Evolutionary conservation across 2,797 vertebrate species (phyloP).

Genomic region (Alcedo atthis): DNA sequence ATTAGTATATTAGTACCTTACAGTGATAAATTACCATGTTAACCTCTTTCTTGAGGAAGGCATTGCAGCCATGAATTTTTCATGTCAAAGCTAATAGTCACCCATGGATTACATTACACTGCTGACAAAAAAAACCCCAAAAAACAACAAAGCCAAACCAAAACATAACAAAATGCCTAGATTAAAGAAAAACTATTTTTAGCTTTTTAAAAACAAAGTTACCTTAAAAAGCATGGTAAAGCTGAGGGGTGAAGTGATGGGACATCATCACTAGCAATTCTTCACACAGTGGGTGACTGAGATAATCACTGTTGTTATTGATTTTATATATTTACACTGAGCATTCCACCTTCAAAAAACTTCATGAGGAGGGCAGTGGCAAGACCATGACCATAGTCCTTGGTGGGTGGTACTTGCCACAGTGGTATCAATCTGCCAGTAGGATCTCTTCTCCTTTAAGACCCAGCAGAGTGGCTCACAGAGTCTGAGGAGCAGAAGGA

Average conservation of each 20-base stretch:
- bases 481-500: background rate
- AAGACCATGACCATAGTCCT: background rate
- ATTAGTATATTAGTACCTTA: background rate
- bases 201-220: background rate
- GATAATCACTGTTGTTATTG: background rate
- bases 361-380: background rate
- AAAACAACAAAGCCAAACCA: too few relatives aligned
- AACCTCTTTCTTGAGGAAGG: background rate
- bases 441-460: background rate
- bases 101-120: background rate
- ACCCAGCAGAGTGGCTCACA: background rate
- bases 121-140: background rate
- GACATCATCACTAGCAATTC: background rate
- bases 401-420: background rate
- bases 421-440: background rate
- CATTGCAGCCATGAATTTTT: conserved; percentile 4
- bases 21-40: background rate
- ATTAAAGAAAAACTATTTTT: background rate
- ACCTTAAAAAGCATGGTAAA: background rate
- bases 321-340: background rate
- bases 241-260: background rate
- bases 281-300: background rate
- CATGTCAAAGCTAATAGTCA: background rate
- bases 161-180: background rate
- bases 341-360: background rate